Evolutionary conservation across 1,140 invertebrate species (phyloP).

Genomic region (Prorops nasuta): DNA sequence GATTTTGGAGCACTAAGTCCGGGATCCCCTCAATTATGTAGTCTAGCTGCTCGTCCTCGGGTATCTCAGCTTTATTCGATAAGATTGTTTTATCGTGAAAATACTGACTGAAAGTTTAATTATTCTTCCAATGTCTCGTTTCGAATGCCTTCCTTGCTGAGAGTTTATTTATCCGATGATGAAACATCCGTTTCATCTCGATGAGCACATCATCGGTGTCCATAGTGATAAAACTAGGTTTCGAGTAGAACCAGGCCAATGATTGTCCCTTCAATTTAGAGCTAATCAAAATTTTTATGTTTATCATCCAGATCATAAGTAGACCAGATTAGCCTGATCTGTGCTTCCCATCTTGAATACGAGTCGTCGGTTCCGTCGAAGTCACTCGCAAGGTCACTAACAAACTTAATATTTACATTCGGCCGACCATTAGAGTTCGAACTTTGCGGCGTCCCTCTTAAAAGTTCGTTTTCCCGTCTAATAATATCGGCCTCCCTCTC

Average conservation of each 20-base stretch:
- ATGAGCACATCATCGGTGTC: not conserved
- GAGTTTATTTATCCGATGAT: constrained; percentile 1
- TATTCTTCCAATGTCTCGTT: not conserved
- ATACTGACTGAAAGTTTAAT: constrained; percentile 8
- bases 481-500: no score
- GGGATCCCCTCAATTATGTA: constrained; percentile 1
- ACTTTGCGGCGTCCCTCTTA: no score
- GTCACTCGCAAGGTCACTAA: no score
- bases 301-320: constrained; percentile 7
- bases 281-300: not conserved
- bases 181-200: constrained; percentile 4
- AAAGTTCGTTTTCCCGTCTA: no score
- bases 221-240: not conserved
- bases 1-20: not conserved
- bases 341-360: constrained; percentile 2
- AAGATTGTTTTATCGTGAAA: constrained; percentile 10
- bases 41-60: constrained; percentile 5
- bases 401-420: not conserved
- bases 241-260: constrained; percentile 7
- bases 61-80: not conserved
- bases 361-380: not conserved
- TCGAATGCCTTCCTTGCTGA: constrained; percentile 4
- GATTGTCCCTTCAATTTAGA: constrained; percentile 5
- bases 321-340: not conserved
- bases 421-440: no score